phyloP scores from a whole-genome alignment of 1,140 invertebrate genomes.

The Holotrichia oblita region DNA sequence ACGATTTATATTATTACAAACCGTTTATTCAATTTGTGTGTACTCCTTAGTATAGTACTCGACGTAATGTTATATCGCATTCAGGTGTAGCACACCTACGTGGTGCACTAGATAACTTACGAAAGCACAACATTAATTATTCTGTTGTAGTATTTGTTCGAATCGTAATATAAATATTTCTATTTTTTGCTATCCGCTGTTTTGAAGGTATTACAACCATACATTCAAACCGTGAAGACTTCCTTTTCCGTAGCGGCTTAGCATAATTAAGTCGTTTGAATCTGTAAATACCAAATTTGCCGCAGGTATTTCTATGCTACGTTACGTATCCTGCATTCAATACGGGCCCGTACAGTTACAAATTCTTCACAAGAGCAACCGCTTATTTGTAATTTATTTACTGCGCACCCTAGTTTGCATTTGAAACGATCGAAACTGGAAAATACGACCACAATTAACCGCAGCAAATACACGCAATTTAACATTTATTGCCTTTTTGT shows the following conservation, averaged over 20 bases:
- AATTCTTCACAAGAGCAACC: neutral
- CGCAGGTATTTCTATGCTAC: neutral
- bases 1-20: neutral
- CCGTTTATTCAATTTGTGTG: too few relatives aligned
- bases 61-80: neutral
- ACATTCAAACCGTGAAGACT: neutral
- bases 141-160: neutral
- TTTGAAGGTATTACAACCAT: neutral
- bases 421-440: neutral
- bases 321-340: neutral
- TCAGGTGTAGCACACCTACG: neutral
- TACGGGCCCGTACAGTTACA: neutral
- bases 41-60: too few relatives aligned
- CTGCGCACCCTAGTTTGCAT: neutral
- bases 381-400: conserved; percentile 17
- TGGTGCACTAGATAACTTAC: too few relatives aligned
- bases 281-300: neutral
- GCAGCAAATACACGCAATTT: conserved; percentile 6
- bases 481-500: neutral
- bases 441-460: conserved; percentile 1
- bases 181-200: neutral
- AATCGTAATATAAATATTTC: neutral
- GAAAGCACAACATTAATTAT: too few relatives aligned
- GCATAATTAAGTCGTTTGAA: conserved; percentile 26
- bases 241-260: neutral